A percentile compares a stretch with the other conserved stretches of the same genome.
These are phyloP conservation scores for Sphaerodactylus townsendi DNA, from an alignment of 2,113 vertebrate genomes.

Conservation along the genomic window DNA sequence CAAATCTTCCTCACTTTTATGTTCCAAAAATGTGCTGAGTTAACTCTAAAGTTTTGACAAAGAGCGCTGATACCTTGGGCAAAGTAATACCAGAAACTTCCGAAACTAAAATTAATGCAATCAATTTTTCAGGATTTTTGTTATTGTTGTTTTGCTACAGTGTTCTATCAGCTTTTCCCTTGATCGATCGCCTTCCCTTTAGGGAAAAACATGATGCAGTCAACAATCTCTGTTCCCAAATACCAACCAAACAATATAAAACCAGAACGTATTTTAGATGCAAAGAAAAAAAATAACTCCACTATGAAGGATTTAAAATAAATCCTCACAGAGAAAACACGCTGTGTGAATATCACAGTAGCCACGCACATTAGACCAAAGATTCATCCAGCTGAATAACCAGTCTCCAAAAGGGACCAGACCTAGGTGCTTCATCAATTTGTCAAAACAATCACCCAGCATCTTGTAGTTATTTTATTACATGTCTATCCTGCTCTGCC, in stretches of 20 bases:
- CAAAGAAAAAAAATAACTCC: conserved; percentile 9
- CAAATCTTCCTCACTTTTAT: too few relatives aligned
- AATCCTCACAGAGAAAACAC: accelerated
- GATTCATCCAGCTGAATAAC: background rate
- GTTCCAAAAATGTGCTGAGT: background rate
- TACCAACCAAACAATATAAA: conserved; percentile 8
- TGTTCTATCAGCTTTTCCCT: background rate
- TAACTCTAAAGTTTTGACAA: conserved; percentile 1
- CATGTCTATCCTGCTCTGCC: background rate
- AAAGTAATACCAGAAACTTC: background rate
- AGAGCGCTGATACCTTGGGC: background rate
- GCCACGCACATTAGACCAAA: background rate
- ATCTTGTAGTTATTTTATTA: background rate
- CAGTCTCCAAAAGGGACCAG: background rate
- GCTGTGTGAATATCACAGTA: background rate
- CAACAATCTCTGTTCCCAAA: background rate
- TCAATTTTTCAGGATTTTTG: background rate
- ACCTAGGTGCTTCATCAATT: background rate
- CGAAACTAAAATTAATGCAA: background rate
- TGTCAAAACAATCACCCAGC: background rate
- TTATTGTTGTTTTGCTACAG: background rate
- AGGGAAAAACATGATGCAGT: background rate
- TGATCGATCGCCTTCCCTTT: background rate
- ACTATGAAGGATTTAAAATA: background rate
- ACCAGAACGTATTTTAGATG: background rate